Conservation (phyloP, 2,797 vertebrate species). For the Helicolenus hilgendorfi region DNA sequence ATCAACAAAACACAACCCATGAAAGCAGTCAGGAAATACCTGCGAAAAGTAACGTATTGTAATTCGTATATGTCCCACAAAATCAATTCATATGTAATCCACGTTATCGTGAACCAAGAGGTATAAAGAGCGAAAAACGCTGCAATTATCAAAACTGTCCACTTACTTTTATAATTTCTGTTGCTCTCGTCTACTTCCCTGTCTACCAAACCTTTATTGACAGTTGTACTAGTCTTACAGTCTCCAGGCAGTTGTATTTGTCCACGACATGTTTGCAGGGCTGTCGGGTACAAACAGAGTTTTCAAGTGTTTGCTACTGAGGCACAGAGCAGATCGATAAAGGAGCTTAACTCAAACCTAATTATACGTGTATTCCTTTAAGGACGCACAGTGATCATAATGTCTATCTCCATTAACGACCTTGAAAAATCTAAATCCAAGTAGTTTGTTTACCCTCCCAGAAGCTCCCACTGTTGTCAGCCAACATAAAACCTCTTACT, state of each 20-base stretch:
- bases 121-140: too few species aligned
- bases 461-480: constrained; percentile 1
- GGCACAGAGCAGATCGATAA: constrained; percentile 39
- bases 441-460: constrained; percentile 27
- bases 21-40: too few species aligned
- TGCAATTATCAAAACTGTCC: neutral
- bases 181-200: neutral
- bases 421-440: constrained; percentile 39
- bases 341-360: constrained; percentile 35
- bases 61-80: too few species aligned
- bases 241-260: neutral
- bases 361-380: constrained; percentile 48
- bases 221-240: neutral
- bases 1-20: constrained; percentile 1
- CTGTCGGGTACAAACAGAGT: constrained; percentile 7
- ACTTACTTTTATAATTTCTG: neutral
- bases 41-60: too few species aligned
- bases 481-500: neutral
- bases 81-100: too few species aligned
- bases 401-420: constrained; percentile 27
- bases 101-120: too few species aligned
- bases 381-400: constrained; percentile 29
- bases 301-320: constrained; percentile 13
- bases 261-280: constrained; percentile 3
- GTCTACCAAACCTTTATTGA: neutral